These are phyloP conservation scores for Zaprionus obscuricornis DNA, from an alignment of 2,888 invertebrate species.

Conservation along the genomic window DNA sequence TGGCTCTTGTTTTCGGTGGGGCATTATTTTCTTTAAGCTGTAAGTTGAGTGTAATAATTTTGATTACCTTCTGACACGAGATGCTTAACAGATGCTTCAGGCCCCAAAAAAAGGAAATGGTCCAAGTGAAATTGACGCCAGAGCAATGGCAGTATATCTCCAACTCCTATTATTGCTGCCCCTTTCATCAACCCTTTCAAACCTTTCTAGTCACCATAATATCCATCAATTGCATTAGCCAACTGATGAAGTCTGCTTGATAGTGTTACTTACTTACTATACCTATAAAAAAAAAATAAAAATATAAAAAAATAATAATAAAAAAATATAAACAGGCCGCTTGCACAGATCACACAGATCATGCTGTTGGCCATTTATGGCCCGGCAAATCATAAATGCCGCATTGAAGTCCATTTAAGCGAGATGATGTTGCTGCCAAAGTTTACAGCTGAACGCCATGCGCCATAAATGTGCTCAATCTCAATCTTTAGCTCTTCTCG, in stretches of 20 bases:
- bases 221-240: no score
- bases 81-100: constrained; percentile 50
- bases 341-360: constrained; percentile 33
- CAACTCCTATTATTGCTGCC: no score
- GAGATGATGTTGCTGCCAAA: constrained; percentile 18
- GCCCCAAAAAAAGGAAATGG: constrained; percentile 53
- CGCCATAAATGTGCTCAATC: constrained; percentile 56
- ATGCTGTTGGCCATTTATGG: constrained; percentile 47
- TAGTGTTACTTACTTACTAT: constrained; percentile 28
- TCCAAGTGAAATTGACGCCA: constrained; percentile 55
- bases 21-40: constrained; percentile 29
- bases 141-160: background rate
- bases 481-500: no score
- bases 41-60: constrained; percentile 67
- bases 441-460: constrained; percentile 33
- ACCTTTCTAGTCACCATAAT: no score
- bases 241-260: constrained; percentile 9
- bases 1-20: background rate
- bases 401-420: constrained; percentile 37
- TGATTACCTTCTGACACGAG: constrained; percentile 76
- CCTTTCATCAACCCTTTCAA: no score
- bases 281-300: no score
- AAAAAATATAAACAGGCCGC: constrained; percentile 25
- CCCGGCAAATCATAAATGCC: constrained; percentile 47
- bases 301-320: no score